Conservation (phyloP, 2,888 invertebrate genomes). For the Latrodectus elegans region DNA sequence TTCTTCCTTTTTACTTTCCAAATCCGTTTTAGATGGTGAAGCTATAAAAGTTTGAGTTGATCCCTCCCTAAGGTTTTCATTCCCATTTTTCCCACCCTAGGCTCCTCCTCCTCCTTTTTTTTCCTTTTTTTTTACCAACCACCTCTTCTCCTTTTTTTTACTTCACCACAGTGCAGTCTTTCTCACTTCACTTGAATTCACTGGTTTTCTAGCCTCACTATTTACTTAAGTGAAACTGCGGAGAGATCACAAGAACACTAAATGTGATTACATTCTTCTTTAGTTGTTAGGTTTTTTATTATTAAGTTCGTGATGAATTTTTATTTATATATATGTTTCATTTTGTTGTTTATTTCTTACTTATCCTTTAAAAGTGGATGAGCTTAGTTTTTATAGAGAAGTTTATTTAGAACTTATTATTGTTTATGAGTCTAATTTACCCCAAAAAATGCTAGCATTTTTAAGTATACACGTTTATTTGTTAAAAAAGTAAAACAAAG, state of each 20-base stretch:
- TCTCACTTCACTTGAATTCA: slow-evolving; percentile 27
- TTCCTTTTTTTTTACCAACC: slow-evolving; percentile 14
- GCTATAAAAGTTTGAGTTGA: slow-evolving; percentile 55
- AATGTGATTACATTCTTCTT: slow-evolving; percentile 64
- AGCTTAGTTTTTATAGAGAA: too few species aligned
- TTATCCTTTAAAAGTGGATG: too few species aligned
- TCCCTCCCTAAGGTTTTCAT: slow-evolving; percentile 51
- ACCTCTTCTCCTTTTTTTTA: background rate
- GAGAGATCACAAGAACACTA: slow-evolving; percentile 55
- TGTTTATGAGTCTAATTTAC: too few species aligned
- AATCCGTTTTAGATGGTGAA: slow-evolving; percentile 49
- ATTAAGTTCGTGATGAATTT: slow-evolving; percentile 26
- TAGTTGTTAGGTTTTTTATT: slow-evolving; percentile 19
- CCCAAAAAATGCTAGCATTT: too few species aligned
- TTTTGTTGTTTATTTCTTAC: too few species aligned
- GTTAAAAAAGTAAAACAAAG: too few species aligned
- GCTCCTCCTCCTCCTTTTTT: background rate
- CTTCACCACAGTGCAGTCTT: background rate
- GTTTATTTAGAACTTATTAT: too few species aligned
- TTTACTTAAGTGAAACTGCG: slow-evolving; percentile 62
- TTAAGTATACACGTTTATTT: too few species aligned
- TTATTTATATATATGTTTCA: slow-evolving; percentile 16
- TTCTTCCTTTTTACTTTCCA: slow-evolving; percentile 30
- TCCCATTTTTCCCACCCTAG: slow-evolving; percentile 17
- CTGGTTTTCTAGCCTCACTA: slow-evolving; percentile 44